Evolutionary conservation across 2,888 invertebrate genomes (phyloP).

Genomic region (Mayetiola destructor): DNA sequence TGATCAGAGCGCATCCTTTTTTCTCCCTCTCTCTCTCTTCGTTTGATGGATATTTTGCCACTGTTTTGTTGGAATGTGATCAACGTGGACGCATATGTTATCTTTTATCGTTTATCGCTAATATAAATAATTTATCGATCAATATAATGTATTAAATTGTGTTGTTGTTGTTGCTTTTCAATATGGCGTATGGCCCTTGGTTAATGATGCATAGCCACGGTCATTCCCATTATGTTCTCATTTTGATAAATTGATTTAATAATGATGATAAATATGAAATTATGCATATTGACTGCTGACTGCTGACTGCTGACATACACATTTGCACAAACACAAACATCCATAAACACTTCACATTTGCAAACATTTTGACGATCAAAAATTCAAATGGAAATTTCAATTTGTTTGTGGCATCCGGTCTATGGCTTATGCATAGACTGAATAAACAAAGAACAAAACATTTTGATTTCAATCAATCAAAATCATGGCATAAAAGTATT

Average conservation of each 20-base stretch:
- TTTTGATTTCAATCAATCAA: no score
- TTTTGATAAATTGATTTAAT: conserved; percentile 9
- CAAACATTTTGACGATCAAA: no score
- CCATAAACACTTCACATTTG: no score
- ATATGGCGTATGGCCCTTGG: neutral
- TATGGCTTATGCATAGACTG: no score
- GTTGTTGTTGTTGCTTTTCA: neutral
- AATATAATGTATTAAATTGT: no score
- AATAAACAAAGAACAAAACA: no score
- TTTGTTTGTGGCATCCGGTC: no score
- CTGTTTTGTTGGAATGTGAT: neutral
- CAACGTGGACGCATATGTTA: neutral
- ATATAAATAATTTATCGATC: conserved; percentile 11
- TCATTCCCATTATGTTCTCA: neutral
- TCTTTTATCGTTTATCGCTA: conserved; percentile 6
- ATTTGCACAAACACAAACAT: no score
- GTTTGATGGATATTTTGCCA: conserved; percentile 11
- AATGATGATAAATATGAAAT: conserved; percentile 8
- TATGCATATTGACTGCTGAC: no score
- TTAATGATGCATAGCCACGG: neutral
- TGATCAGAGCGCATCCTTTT: neutral
- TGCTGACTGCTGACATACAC: no score
- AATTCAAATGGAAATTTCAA: no score
- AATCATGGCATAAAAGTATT: no score
- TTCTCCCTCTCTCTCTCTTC: neutral